These are phyloP conservation scores for Lypha dubia DNA, from an alignment of 2,888 invertebrate genomes.

Conservation along the genomic window DNA sequence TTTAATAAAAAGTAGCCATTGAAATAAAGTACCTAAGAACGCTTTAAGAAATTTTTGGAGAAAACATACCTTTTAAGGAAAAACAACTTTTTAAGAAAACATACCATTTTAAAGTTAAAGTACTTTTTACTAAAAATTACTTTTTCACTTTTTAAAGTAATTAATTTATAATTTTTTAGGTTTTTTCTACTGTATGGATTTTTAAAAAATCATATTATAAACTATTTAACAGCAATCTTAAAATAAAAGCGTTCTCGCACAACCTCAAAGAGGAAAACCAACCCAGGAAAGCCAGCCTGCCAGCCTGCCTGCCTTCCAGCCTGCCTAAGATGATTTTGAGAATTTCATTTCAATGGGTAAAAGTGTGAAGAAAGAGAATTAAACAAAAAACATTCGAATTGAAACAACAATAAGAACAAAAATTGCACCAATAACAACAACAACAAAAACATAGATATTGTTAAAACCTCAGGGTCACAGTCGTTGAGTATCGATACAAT, in stretches of 20 bases:
- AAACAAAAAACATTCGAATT: constrained; percentile 49
- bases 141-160: too few species aligned
- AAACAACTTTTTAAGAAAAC: too few species aligned
- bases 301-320: constrained; percentile 5
- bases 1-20: too few species aligned
- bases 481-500: constrained; percentile 67
- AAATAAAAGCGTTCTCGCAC: constrained; percentile 29
- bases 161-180: not conserved
- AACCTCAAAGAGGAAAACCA: constrained; percentile 1
- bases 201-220: constrained; percentile 43
- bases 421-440: constrained; percentile 32
- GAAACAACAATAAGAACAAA: constrained; percentile 40
- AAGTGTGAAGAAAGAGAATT: constrained; percentile 61
- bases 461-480: constrained; percentile 66
- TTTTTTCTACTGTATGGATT: constrained; percentile 39
- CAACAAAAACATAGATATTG: constrained; percentile 45
- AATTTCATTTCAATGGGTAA: constrained; percentile 63
- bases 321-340: constrained; percentile 15
- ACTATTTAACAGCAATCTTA: constrained; percentile 35
- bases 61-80: too few species aligned
- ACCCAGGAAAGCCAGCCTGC: constrained; percentile 22
- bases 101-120: too few species aligned
- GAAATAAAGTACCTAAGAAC: not conserved
- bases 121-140: too few species aligned
- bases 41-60: too few species aligned